Base-by-base conservation (phyloP, 1,140 invertebrate species). In the Zelostemma sp. region DNA sequence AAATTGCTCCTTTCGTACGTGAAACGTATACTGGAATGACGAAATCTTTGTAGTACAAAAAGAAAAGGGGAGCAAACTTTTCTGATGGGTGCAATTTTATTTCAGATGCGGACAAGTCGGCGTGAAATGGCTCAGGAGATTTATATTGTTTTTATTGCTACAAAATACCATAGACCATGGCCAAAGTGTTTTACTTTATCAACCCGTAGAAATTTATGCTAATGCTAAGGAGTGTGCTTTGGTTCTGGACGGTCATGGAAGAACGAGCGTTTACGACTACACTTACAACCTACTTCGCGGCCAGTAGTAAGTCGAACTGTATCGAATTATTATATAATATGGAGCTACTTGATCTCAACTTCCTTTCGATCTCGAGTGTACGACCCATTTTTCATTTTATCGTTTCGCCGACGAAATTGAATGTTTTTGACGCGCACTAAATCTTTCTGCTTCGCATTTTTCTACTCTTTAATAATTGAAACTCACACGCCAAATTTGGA, bases 211-310 rank as follows among this genome's bases (percentile, higher is more conserved):
- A 17, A 53, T 68, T 63, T 83, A 81, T 55, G 68, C 70, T 40
- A 77, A 88, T 67, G 86, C 87, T 50, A 85, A 87, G 45, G 92
- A 94, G 66, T 95, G 93, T 79, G 93, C 93, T 5, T 85, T 95
- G 15, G 85, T 93, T 63, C 80, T 95, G 40, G 88, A 90, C 54
- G 90, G 91, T 12, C 89, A 89, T 0, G 92, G 91, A 57, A 88
- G 92, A 67, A 91, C 91, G 57, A 93, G 89, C 60, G 88, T 91
- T 19, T 95, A 92, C 74, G 93, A 95, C 81, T 95, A 94, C 79
- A 92, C 91, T 70, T 89, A 92, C 54, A 95, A 95, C 84, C 86
- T 94, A 48, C 87, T 95, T 5, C 88, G 93, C 72, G 92, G 91
- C 64, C 85, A 86, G 41, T 83, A 88, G 91, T 92, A 86, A 92